phyloP scores from a whole-genome alignment of 2,797 vertebrate genomes.

The Sitta carolinensis region DNA sequence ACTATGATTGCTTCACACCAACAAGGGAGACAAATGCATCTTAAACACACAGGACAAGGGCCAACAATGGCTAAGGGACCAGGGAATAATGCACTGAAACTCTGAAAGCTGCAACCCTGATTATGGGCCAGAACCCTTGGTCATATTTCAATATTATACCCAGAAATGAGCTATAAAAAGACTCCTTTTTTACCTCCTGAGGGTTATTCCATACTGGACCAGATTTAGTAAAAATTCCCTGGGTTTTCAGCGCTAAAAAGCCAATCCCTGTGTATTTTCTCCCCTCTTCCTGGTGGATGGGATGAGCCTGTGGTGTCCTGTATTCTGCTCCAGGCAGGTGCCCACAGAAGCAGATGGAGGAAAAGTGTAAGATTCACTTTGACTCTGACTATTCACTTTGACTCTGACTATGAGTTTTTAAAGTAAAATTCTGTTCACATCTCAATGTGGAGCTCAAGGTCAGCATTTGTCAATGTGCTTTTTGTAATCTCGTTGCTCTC shows the following conservation, averaged over 20 bases:
- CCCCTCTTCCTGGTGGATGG: neutral
- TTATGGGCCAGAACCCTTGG: neutral
- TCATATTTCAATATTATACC: neutral
- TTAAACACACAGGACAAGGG: neutral
- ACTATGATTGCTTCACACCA: neutral
- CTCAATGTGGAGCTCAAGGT: neutral
- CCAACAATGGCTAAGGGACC: neutral
- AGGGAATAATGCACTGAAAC: neutral
- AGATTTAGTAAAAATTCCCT: neutral
- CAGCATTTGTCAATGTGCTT: neutral
- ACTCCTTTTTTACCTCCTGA: neutral
- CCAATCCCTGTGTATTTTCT: neutral
- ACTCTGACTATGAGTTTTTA: neutral
- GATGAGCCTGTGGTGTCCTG: neutral
- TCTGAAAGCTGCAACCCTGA: neutral
- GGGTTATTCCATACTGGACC: neutral
- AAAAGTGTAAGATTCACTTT: neutral
- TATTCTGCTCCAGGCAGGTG: neutral
- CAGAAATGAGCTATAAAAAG: neutral
- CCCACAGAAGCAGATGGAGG: neutral
- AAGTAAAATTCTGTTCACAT: neutral
- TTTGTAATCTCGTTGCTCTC: neutral
- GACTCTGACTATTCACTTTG: neutral
- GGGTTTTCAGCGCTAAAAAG: neutral
- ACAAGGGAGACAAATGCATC: fast-evolving